Conservation (phyloP, 2,797 vertebrate species). For the Coracias cyanogaster region DNA sequence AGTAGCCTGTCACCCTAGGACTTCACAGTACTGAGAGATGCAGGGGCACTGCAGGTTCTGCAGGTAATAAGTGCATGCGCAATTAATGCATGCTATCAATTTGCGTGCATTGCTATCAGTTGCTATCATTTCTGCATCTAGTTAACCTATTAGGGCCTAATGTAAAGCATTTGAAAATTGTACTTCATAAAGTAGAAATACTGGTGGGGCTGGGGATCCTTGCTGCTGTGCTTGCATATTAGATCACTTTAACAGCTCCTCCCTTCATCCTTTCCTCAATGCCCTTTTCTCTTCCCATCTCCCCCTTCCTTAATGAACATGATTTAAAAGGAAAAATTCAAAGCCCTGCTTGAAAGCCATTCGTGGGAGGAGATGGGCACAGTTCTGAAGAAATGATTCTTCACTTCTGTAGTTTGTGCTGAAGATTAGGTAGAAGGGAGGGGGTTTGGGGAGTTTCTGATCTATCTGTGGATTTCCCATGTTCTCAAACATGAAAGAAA, state of each 20-base stretch:
- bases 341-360: conserved; percentile 18
- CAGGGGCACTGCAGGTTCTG: neutral
- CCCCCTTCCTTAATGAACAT: neutral
- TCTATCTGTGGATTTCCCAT: neutral
- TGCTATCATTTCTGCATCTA: neutral
- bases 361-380: conserved; percentile 54
- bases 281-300: conserved; percentile 11
- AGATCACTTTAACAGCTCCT: neutral
- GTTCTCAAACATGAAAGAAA: conserved; percentile 4
- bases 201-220: neutral
- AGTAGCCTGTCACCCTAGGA: neutral
- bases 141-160: neutral
- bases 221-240: neutral
- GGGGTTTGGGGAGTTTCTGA: neutral
- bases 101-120: neutral
- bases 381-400: conserved; percentile 12
- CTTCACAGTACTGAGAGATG: neutral
- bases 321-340: conserved; percentile 30
- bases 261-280: neutral
- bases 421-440: neutral
- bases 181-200: neutral
- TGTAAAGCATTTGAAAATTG: neutral
- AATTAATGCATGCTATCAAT: neutral
- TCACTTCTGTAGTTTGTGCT: neutral
- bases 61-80: neutral